These are phyloP conservation scores for Gadopsis marmoratus DNA, from an alignment of 2,797 vertebrate species.

Conservation along the genomic window DNA sequence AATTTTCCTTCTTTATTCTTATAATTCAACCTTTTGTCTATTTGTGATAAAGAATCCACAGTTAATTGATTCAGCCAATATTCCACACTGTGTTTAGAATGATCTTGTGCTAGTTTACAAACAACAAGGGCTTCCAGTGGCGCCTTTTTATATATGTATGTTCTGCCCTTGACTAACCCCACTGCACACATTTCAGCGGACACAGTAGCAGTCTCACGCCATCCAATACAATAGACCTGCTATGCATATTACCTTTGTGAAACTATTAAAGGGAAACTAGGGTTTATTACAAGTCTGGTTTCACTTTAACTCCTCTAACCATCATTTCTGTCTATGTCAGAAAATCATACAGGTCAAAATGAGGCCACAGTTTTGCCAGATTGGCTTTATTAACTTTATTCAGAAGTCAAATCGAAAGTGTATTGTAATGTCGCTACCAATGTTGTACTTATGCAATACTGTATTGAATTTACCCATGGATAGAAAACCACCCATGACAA, in stretches of 20 bases:
- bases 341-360: background rate
- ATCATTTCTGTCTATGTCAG: background rate
- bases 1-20: conserved; percentile 11
- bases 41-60: conserved; percentile 40
- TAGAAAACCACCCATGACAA: background rate
- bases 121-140: conserved; percentile 22
- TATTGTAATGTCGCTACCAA: background rate
- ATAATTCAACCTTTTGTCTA: conserved; percentile 43
- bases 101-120: conserved; percentile 19
- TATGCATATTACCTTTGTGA: background rate
- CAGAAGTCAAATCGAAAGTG: background rate
- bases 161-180: too few species aligned
- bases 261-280: conserved; percentile 2
- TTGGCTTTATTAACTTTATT: background rate
- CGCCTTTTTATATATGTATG: conserved; percentile 17
- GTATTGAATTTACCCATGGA: background rate
- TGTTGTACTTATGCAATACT: background rate
- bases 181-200: background rate
- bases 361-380: background rate
- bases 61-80: conserved; percentile 52
- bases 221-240: background rate
- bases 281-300: background rate
- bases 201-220: background rate
- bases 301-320: background rate
- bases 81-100: conserved; percentile 14